Evolutionary conservation across 2,113 vertebrate genomes (phyloP), one percentile per base, ranked within the genome.

Genomic region (Clarias gariepinus): DNA sequence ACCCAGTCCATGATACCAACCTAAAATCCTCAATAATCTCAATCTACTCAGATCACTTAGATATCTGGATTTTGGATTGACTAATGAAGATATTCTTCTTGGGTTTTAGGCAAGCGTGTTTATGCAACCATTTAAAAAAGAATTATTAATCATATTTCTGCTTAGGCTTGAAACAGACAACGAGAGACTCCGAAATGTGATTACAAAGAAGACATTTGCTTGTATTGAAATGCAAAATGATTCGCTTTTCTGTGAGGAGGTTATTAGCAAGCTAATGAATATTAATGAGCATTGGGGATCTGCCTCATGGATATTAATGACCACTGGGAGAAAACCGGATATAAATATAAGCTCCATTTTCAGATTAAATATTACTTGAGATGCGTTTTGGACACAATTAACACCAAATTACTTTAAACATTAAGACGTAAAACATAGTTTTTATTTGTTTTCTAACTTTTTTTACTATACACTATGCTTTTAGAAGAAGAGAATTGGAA

Each of bases 241-340:
- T 55, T 55, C 23, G 13, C 74, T 25, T 78, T 78, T 78, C 25
- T 52, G 55, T 18, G 52, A 57, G 74, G 52, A 57, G 52, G 25
- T 55, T 78, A 78, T 78, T 78, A 28, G 74, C 47, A 78, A 55
- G 74, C 47, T 78, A n/a, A 28, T 53, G 47, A 53, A 77, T 77
- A 77, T 77, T 77, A 28, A 77, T 77, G 25, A 77, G 47, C 23
- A 16, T 19, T n/a, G 25, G 25, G 18, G 47, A 13, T 53, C 47
- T 77, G 74, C 74, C 13, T 55, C 7, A n/a, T 53, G 74, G 41
- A 53, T 78, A 57, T 55, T 55, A 53, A 77, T 77, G 47, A 16
- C 41, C 53, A 76, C 23, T 76, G 23, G 15, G 25, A 77, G 47
- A 77, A 52, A 53, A 53, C 11, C 11, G 7, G 19, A 73, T 47